A percentile compares a stretch with the other conserved stretches of the same genome.
These are phyloP conservation scores for Pseudachorutes palmiensis DNA, from an alignment of 1,140 invertebrate species.

Conservation along the genomic window DNA sequence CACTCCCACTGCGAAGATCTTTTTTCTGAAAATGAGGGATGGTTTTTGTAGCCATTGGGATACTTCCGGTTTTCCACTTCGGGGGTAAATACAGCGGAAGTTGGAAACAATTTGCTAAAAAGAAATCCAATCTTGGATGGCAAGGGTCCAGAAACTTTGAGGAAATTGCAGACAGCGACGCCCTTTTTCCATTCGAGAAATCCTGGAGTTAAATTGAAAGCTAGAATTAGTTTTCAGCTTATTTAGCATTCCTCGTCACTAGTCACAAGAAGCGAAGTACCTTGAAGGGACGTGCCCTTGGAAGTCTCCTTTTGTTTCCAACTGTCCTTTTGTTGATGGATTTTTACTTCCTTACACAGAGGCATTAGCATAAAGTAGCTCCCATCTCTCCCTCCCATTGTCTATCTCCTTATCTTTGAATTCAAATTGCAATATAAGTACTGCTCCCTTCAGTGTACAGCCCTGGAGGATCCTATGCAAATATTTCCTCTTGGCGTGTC, in stretches of 20 bases:
- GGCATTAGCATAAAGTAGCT: constrained; percentile 10
- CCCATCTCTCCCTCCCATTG: constrained; percentile 5
- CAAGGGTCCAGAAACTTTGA: too few species aligned
- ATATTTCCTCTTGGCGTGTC: not conserved
- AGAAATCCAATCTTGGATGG: too few species aligned
- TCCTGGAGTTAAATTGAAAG: too few species aligned
- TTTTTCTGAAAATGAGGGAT: too few species aligned
- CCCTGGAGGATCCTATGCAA: constrained; percentile 4
- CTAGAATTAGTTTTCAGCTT: too few species aligned
- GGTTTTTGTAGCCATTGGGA: not conserved
- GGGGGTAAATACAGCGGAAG: too few species aligned
- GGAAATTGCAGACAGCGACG: too few species aligned
- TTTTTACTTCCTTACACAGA: constrained; percentile 9
- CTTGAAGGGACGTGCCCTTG: not conserved
- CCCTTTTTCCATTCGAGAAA: too few species aligned
- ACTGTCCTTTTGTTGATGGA: constrained; percentile 2
- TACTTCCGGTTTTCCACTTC: not conserved
- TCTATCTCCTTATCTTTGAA: not conserved
- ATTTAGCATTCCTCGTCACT: too few species aligned
- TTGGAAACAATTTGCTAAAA: too few species aligned
- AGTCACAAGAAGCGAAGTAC: not conserved
- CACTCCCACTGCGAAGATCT: constrained; percentile 1
- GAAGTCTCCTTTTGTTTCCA: not conserved
- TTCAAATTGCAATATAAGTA: not conserved
- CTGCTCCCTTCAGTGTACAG: too few species aligned